Conservation (phyloP, 1,140 invertebrate species). For the Sitophilus oryzae region DNA sequence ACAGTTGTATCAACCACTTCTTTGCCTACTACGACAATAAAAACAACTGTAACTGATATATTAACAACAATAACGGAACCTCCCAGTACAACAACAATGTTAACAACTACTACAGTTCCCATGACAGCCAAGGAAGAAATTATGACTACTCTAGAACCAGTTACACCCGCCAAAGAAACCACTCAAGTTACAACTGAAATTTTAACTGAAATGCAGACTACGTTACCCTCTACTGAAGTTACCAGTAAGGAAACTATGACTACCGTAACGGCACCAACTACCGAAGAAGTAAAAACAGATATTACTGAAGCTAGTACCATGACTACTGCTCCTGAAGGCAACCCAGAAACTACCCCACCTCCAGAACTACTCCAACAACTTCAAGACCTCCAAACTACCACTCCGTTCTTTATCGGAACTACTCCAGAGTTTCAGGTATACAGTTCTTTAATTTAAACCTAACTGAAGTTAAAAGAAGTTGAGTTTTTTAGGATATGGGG, state of each 20-base stretch:
- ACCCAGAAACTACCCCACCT: background rate
- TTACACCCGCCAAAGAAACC: slow-evolving; percentile 16
- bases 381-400: slow-evolving; percentile 4
- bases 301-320: background rate
- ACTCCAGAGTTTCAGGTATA: slow-evolving; percentile 5
- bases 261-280: background rate
- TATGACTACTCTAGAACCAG: background rate
- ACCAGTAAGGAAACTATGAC: slow-evolving; percentile 13
- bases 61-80: background rate
- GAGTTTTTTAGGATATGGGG: slow-evolving; percentile 7
- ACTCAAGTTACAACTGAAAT: slow-evolving; percentile 11
- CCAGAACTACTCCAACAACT: background rate
- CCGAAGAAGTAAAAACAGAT: slow-evolving; percentile 7
- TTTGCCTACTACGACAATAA: background rate
- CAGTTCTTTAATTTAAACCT: background rate
- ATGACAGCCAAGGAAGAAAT: background rate
- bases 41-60: background rate
- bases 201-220: slow-evolving; percentile 14
- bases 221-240: slow-evolving; percentile 33
- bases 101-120: background rate
- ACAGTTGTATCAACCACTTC: background rate
- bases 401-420: background rate
- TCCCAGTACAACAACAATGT: background rate
- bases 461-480: background rate
- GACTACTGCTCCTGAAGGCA: background rate